Percentiles rank a stretch among this genome's conserved stretches.
These are phyloP conservation scores for Semnornis frantzii DNA, from an alignment of 2,113 vertebrate genomes.

Conservation along the genomic window DNA sequence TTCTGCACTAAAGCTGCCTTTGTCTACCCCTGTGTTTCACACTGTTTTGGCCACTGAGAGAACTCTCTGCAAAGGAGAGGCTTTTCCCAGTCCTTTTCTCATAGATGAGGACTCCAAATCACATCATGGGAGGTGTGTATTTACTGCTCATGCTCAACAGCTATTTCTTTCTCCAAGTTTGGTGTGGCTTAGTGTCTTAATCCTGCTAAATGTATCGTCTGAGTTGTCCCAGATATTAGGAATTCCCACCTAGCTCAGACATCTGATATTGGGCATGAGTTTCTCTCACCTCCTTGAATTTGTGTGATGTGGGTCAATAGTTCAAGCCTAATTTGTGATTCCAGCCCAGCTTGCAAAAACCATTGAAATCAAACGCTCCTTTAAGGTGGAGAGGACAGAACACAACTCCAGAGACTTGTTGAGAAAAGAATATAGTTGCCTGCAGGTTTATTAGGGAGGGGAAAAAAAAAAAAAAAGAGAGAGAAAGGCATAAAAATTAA, in stretches of 20 bases:
- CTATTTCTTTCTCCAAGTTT: background rate
- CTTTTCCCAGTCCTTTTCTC: background rate
- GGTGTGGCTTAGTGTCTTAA: background rate
- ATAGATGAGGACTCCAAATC: background rate
- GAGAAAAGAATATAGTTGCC: background rate
- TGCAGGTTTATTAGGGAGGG: background rate
- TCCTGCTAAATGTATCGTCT: background rate
- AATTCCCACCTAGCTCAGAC: background rate
- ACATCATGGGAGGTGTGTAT: background rate
- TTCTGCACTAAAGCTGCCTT: background rate
- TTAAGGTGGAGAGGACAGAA: background rate
- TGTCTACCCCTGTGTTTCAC: rapidly evolving
- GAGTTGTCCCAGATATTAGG: background rate
- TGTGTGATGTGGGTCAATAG: background rate
- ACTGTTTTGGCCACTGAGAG: background rate
- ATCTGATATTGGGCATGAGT: background rate
- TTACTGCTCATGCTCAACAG: background rate
- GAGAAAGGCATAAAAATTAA: background rate
- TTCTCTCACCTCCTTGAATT: conserved; percentile 16
- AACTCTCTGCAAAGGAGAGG: background rate
- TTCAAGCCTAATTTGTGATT: conserved; percentile 11
- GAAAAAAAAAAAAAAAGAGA: background rate
- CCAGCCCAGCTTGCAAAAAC: conserved; percentile 38
- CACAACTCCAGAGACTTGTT: background rate
- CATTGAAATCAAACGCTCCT: conserved; percentile 16